Conservation (phyloP, 2,888 invertebrate species). For the Callinectes sapidus region DNA sequence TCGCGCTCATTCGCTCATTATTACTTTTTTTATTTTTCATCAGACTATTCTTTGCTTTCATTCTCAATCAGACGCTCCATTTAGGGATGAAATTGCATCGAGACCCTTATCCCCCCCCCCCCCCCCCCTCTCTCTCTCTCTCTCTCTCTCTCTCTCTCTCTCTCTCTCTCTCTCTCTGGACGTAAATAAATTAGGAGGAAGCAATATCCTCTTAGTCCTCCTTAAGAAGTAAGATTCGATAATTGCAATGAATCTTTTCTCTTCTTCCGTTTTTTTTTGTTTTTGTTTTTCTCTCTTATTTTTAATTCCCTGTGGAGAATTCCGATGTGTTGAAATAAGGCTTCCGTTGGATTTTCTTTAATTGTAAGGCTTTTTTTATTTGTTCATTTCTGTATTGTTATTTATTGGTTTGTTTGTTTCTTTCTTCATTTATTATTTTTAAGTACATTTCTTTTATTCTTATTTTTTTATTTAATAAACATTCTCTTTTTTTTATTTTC, state of each 20-base stretch:
- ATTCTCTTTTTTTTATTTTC: too few species aligned
- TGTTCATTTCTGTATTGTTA: too few species aligned
- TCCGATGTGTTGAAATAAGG: neutral
- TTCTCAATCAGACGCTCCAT: conserved; percentile 13
- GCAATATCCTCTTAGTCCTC: neutral
- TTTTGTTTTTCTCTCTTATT: neutral
- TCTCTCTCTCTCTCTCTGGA: conserved; percentile 28
- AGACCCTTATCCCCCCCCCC: neutral
- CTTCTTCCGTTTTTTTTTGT: neutral
- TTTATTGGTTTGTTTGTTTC: neutral
- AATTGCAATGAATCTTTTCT: conserved; percentile 8
- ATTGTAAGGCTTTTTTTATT: too few species aligned
- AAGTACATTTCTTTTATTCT: too few species aligned
- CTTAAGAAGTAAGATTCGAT: neutral
- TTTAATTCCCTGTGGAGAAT: neutral
- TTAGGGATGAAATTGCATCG: conserved; percentile 13
- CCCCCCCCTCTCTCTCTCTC: conserved; percentile 24
- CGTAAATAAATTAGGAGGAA: conserved; percentile 3
- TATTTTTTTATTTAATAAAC: too few species aligned
- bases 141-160: conserved; percentile 35
- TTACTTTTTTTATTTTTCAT: neutral
- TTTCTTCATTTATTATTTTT: neutral
- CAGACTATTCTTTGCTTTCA: neutral
- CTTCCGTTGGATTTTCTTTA: neutral
- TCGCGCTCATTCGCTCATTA: neutral